Conservation (phyloP, 1,140 invertebrate genomes). For the Drosophila miranda region DNA sequence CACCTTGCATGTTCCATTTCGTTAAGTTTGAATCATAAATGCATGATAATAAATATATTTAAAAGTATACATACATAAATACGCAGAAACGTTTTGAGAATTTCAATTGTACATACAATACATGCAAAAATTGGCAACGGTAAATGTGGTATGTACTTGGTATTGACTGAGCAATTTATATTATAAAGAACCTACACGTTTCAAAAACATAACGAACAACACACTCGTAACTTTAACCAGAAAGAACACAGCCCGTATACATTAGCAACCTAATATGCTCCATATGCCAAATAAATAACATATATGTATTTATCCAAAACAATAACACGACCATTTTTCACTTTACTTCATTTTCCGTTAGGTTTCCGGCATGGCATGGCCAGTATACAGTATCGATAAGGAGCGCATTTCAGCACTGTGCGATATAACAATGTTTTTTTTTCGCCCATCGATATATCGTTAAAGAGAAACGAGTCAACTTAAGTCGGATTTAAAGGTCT, state of each 20-base stretch:
- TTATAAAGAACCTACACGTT: constrained; percentile 28
- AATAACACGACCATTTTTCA: neutral
- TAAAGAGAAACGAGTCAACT: too few species aligned
- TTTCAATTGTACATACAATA: constrained; percentile 5
- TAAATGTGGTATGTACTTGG: constrained; percentile 41
- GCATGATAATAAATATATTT: constrained; percentile 41
- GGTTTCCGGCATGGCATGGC: neutral
- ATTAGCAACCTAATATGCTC: constrained; percentile 55
- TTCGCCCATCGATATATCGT: too few species aligned
- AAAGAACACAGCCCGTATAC: constrained; percentile 40
- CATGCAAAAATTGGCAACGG: constrained; percentile 23
- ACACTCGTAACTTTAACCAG: constrained; percentile 22
- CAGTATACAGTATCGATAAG: too few species aligned
- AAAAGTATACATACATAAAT: neutral
- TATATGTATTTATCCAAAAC: constrained; percentile 49
- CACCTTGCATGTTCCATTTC: constrained; percentile 1
- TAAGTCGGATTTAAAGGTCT: too few species aligned
- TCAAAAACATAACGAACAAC: constrained; percentile 28
- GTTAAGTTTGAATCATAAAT: constrained; percentile 45
- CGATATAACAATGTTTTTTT: too few species aligned
- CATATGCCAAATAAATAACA: constrained; percentile 70
- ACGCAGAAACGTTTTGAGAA: constrained; percentile 16
- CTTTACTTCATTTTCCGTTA: neutral
- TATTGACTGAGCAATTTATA: constrained; percentile 59
- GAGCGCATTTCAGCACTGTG: too few species aligned